Evolutionary conservation across 2,888 invertebrate genomes (phyloP), one percentile per base, ranked within the genome.

Genomic region (Prostheceraeus crozeri): DNA sequence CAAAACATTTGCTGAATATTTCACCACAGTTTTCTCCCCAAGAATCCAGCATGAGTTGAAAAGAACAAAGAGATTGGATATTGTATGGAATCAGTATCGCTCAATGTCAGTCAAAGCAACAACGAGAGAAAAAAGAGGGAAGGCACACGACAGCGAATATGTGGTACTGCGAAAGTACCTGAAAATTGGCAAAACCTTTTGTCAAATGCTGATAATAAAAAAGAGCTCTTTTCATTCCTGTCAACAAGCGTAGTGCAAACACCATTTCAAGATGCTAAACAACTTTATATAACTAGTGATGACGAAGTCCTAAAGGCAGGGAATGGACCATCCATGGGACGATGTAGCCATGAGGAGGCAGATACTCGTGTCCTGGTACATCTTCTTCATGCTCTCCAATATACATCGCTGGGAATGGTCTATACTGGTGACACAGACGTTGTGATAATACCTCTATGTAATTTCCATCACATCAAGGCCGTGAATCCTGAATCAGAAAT

Each of bases 391-490:
- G 56, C 56, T 25, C 56, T 56, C 46, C 54, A 52, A 45, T 56
- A 40, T 21, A 21, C 46, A 21, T 56, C 19, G 46, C 51, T 56
- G 10, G 48, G 46, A 19, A 52, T 52, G 48, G 23, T 57, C n/a
- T 19, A 21, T 48, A 48, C 21, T 48, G 48, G 46, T 8, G 54
- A 54, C 54, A 54, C 54, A 45, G 54, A 54, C 19, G 54, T 54
- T 48, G 45, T 54, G 31, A 33, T 54, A 46, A 54, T 54, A n/a
- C 40, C 33, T 21, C 23, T 59, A 23, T 10, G 58, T 35, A 60
- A 59, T 30, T 59, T 60, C 57, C 59, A 59, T 23, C 58, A 35
- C 19, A 59, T 59, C 57, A 35, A n/a, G 35, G 58, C 58, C 6
- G 35, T 31, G 36, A 59, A 59, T 30, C 59, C 36, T 10, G 35